phyloP scores from a whole-genome alignment of 1,140 invertebrate species.

The Bombus difficillimus region DNA sequence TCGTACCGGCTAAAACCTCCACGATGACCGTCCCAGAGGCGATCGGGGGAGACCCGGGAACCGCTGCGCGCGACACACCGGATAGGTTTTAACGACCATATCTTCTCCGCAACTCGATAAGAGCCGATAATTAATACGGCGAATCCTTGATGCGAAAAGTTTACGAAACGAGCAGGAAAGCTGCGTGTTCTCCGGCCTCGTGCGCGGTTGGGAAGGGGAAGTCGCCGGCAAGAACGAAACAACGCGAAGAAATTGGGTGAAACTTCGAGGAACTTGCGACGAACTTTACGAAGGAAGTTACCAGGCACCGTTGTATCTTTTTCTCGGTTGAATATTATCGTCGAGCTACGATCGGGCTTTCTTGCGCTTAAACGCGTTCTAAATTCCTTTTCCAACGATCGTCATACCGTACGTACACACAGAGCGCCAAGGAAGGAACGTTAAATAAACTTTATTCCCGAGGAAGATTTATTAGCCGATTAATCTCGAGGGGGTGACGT shows the following conservation, averaged over 20 bases:
- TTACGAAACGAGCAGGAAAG: not conserved
- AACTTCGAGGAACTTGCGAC: not conserved
- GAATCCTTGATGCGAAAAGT: slow-evolving; percentile 14
- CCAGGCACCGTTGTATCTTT: not conserved
- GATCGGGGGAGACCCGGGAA: too few species aligned
- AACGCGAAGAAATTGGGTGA: slow-evolving; percentile 29
- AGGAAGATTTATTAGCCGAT: not conserved
- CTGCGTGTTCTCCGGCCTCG: not conserved
- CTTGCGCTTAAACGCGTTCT: not conserved
- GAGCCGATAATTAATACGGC: slow-evolving; percentile 13
- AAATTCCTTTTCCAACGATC: not conserved
- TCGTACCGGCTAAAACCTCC: too few species aligned
- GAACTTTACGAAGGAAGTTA: not conserved
- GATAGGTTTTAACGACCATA: not conserved
- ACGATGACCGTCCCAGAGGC: too few species aligned
- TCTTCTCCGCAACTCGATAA: not conserved
- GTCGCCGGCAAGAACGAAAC: not conserved
- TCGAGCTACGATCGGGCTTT: not conserved
- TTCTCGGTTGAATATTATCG: slow-evolving; percentile 4
- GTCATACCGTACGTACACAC: too few species aligned
- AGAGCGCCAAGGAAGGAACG: not conserved
- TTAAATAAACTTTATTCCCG: not conserved
- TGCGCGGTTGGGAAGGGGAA: not conserved
- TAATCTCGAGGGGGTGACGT: not conserved
- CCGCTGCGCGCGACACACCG: too few species aligned